Conservation (phyloP, 30 jellyfish, hydroid and myxozoan species). For the Cassiopea xamachana region DNA sequence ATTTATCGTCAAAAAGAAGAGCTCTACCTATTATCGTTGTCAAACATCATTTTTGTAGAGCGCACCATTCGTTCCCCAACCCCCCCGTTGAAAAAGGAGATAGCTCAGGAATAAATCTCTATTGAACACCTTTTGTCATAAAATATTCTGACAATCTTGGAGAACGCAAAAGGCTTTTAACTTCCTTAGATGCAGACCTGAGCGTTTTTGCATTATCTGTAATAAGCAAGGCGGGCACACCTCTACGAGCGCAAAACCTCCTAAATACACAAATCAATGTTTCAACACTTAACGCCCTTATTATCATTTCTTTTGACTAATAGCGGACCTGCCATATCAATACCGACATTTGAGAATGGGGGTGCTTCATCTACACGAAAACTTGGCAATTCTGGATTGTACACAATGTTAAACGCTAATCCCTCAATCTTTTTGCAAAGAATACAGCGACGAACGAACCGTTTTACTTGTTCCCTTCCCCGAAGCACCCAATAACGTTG, state of each 20-base stretch:
- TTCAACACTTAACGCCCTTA: slow-evolving; percentile 12
- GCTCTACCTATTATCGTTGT: background rate
- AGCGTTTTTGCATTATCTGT: slow-evolving; percentile 29
- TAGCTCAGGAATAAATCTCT: slow-evolving; percentile 27
- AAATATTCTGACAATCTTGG: slow-evolving; percentile 25
- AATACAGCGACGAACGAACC: slow-evolving; percentile 7
- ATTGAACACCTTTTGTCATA: slow-evolving; percentile 10
- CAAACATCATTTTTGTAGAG: slow-evolving; percentile 28
- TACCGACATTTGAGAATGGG: slow-evolving; percentile 15
- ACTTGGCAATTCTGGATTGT: background rate
- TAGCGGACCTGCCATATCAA: slow-evolving; percentile 42
- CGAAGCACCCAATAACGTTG: slow-evolving; percentile 24
- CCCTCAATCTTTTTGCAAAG: slow-evolving; percentile 29
- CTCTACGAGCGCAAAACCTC: slow-evolving; percentile 26
- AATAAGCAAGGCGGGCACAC: background rate
- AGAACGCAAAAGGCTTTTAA: slow-evolving; percentile 14
- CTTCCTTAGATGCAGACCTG: slow-evolving; percentile 32
- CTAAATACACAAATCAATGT: slow-evolving; percentile 15
- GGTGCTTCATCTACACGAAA: slow-evolving; percentile 42
- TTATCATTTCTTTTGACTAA: background rate
- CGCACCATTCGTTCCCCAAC: slow-evolving; percentile 46
- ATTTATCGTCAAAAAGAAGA: background rate
- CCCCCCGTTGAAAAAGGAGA: slow-evolving; percentile 21
- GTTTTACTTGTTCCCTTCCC: slow-evolving; percentile 3
- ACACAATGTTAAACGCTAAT: background rate